These are phyloP conservation scores for Hyppa rectilinea DNA, from an alignment of 2,888 invertebrate genomes.

Conservation along the genomic window DNA sequence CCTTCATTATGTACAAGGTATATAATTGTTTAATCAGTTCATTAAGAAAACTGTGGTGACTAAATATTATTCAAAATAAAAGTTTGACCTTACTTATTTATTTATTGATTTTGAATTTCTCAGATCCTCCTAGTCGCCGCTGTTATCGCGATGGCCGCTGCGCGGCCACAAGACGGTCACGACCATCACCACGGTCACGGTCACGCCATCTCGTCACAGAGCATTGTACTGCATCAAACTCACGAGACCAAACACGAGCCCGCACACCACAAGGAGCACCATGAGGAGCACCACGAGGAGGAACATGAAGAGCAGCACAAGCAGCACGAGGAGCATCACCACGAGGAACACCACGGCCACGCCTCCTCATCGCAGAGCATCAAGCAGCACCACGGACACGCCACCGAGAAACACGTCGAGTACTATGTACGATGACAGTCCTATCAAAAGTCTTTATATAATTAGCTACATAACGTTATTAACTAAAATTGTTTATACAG, in stretches of 20 bases:
- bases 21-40: background rate
- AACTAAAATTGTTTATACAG: slow-evolving; percentile 39
- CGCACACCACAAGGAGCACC: slow-evolving; percentile 11
- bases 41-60: too few species aligned
- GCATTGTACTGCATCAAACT: slow-evolving; percentile 72
- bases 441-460: background rate
- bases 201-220: slow-evolving; percentile 72
- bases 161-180: slow-evolving; percentile 57
- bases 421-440: slow-evolving; percentile 63
- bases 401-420: slow-evolving; percentile 66
- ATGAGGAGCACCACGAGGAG: slow-evolving; percentile 11
- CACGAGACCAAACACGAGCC: slow-evolving; percentile 41
- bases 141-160: slow-evolving; percentile 44
- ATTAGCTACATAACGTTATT: background rate
- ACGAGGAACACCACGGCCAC: slow-evolving; percentile 49
- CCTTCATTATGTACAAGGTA: slow-evolving; percentile 58
- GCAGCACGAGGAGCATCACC: slow-evolving; percentile 21
- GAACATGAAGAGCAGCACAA: slow-evolving; percentile 16
- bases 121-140: slow-evolving; percentile 33
- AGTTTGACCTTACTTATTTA: too few species aligned
- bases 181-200: slow-evolving; percentile 53
- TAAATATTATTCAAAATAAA: too few species aligned
- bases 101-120: background rate
- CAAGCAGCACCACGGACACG: slow-evolving; percentile 66
- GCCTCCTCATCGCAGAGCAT: slow-evolving; percentile 68